These are phyloP conservation scores for Hycleus cichorii DNA, from an alignment of 1,140 invertebrate genomes.

Conservation along the genomic window DNA sequence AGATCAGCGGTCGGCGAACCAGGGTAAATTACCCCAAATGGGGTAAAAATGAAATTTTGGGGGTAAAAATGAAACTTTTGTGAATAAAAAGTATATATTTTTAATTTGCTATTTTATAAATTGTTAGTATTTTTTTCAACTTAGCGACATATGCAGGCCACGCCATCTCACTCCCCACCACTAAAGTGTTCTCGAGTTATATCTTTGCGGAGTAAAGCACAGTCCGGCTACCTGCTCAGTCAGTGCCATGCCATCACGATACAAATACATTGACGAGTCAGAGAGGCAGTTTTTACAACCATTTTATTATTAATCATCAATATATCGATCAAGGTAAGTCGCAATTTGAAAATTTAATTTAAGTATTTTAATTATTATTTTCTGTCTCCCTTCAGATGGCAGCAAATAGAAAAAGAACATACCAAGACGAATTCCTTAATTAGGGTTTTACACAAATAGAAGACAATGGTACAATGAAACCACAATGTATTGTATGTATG, in stretches of 20 bases:
- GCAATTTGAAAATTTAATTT: constrained; percentile 24
- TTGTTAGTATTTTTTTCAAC: constrained; percentile 19
- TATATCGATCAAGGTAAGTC: constrained; percentile 24
- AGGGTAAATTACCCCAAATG: constrained; percentile 9
- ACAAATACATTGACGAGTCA: not conserved
- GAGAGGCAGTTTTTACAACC: constrained; percentile 2
- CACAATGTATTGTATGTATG: constrained; percentile 27
- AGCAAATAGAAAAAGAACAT: constrained; percentile 23
- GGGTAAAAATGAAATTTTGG: constrained; percentile 8
- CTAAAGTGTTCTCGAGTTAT: not conserved
- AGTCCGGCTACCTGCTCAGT: not conserved
- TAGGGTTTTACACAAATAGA: constrained; percentile 22
- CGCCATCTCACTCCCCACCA: constrained; percentile 11
- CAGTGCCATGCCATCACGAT: not conserved
- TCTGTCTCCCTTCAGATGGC: constrained; percentile 20
- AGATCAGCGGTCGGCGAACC: not conserved
- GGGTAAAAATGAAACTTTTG: constrained; percentile 15
- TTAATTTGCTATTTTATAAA: constrained; percentile 22
- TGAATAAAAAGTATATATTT: constrained; percentile 19
- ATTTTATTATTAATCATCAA: constrained; percentile 17
- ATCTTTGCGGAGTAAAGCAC: not conserved
- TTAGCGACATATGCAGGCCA: no score
- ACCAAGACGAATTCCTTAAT: constrained; percentile 23
- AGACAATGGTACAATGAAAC: constrained; percentile 27
- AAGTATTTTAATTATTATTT: constrained; percentile 23